phyloP scores from a whole-genome alignment of 2,888 invertebrate species.

The Celastrina argiolus region DNA sequence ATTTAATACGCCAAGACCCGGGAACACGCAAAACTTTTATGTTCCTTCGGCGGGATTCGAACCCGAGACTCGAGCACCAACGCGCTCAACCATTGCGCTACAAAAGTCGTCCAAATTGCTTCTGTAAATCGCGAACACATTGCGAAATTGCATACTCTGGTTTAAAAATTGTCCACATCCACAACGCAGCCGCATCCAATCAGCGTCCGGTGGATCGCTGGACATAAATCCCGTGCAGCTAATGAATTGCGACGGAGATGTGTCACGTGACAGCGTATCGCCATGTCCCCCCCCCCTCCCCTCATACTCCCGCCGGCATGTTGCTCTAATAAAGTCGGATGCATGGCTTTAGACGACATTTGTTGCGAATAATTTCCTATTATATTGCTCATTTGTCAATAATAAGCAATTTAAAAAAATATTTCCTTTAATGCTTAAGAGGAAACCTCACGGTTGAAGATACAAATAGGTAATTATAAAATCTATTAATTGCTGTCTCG shows the following conservation, averaged over 20 bases:
- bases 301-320: no score
- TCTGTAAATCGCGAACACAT: background rate
- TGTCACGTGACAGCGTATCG: slow-evolving; percentile 10
- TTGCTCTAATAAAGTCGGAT: background rate
- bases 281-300: background rate
- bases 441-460: no score
- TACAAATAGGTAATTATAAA: no score
- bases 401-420: background rate
- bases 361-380: background rate
- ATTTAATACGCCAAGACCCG: no score
- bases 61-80: no score
- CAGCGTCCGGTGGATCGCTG: slow-evolving; percentile 4
- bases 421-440: no score
- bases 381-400: background rate
- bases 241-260: slow-evolving; percentile 9
- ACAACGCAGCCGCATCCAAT: background rate
- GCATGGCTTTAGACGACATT: background rate
- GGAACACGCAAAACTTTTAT: no score
- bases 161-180: background rate
- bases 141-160: background rate
- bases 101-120: background rate
- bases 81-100: no score
- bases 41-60: no score
- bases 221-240: slow-evolving; percentile 13
- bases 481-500: no score